Evolutionary conservation across 2,797 vertebrate species (phyloP).

Genomic region (Arremon aurantiirostris): DNA sequence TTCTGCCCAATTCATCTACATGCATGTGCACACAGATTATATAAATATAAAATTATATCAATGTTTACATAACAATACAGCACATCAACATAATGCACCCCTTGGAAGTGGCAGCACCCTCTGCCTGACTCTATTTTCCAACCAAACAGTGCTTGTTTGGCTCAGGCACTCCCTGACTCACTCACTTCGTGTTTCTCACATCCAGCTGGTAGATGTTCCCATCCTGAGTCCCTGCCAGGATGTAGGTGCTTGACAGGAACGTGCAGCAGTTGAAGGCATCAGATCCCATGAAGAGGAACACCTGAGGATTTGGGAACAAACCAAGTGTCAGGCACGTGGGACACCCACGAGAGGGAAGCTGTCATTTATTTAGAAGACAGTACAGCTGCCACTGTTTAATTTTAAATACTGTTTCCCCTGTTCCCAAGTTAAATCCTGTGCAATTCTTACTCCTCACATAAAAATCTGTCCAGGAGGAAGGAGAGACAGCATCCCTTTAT

Average conservation of each 20-base stretch:
- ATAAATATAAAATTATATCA: neutral
- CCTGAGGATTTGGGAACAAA: constrained; percentile 41
- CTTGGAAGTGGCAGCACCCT: neutral
- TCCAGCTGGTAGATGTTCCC: constrained; percentile 81
- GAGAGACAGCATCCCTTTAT: neutral
- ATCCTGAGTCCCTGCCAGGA: constrained; percentile 78
- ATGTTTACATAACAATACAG: neutral
- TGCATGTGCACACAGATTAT: fast-evolving
- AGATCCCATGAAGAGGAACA: constrained; percentile 76
- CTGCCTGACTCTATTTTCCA: neutral
- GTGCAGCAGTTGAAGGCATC: constrained; percentile 81
- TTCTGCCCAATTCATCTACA: neutral
- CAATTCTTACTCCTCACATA: neutral
- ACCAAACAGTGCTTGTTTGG: fast-evolving
- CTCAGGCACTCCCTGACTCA: neutral
- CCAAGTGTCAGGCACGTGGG: neutral
- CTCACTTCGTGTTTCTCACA: constrained; percentile 75
- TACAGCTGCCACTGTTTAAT: neutral
- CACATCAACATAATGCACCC: neutral
- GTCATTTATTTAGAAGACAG: neutral
- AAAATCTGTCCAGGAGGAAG: neutral
- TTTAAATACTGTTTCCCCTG: neutral
- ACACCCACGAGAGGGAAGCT: neutral
- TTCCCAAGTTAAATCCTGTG: neutral
- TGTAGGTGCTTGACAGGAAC: constrained; percentile 74